Percentiles rank a stretch among this genome's conserved stretches.
These are phyloP conservation scores for Scotopteryx bipunctaria DNA, from an alignment of 2,888 invertebrate species.

Conservation along the genomic window DNA sequence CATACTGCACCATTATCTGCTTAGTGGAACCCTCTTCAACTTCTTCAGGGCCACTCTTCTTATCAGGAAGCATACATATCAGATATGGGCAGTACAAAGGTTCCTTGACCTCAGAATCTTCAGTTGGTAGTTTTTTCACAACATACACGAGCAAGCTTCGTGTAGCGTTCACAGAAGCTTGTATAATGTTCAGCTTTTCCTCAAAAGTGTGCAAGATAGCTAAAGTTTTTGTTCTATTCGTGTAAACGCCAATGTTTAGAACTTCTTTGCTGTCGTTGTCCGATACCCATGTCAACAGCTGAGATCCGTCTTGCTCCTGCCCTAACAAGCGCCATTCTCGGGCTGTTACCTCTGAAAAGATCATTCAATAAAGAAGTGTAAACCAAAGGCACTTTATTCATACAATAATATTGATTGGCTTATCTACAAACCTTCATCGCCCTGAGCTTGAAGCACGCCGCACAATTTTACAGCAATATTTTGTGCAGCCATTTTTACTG, in stretches of 20 bases:
- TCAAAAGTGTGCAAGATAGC: slow-evolving; percentile 85
- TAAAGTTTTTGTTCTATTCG: slow-evolving; percentile 83
- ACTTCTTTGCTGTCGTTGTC: slow-evolving; percentile 54
- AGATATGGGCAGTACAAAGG: slow-evolving; percentile 86
- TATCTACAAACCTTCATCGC: slow-evolving; percentile 70
- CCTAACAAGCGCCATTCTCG: slow-evolving; percentile 92
- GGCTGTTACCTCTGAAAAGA: slow-evolving; percentile 82
- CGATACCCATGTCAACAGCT: slow-evolving; percentile 87
- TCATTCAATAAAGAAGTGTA: neutral
- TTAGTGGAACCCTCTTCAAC: slow-evolving; percentile 84
- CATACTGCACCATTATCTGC: slow-evolving; percentile 91
- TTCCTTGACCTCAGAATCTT: slow-evolving; percentile 55
- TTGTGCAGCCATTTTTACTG: slow-evolving; percentile 64
- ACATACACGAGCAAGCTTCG: slow-evolving; percentile 87
- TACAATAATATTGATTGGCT: slow-evolving; percentile 29
- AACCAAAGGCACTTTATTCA: slow-evolving; percentile 14
- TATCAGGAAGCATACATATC: slow-evolving; percentile 80
- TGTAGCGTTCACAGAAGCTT: slow-evolving; percentile 89
- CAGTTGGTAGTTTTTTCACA: slow-evolving; percentile 78
- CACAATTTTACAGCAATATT: slow-evolving; percentile 85
- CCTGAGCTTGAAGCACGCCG: slow-evolving; percentile 76
- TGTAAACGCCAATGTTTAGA: slow-evolving; percentile 84
- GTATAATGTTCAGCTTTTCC: slow-evolving; percentile 87
- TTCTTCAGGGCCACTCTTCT: slow-evolving; percentile 58
- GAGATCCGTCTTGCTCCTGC: slow-evolving; percentile 90